These are phyloP conservation scores for Callopanchax toddi DNA, from an alignment of 2,113 vertebrate genomes.

Conservation along the genomic window DNA sequence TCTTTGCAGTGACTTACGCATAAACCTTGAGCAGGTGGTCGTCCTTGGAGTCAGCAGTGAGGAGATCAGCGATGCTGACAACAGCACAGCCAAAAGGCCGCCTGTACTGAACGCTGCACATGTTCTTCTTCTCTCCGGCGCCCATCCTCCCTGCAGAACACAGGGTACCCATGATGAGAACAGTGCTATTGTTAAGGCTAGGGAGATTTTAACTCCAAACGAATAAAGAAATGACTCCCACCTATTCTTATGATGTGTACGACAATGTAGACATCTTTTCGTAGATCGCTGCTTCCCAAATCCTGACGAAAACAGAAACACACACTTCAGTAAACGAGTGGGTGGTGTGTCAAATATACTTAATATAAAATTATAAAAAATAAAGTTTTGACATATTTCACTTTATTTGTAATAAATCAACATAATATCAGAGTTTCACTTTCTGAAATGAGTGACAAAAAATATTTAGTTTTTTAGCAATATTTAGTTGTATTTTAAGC, in stretches of 20 bases:
- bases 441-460: no score
- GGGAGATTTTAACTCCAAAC: constrained; percentile 8
- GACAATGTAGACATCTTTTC: constrained; percentile 96
- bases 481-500: no score
- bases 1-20: constrained; percentile 83
- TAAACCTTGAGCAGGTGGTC: constrained; percentile 97
- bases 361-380: no score
- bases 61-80: constrained; percentile 94
- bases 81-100: constrained; percentile 95
- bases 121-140: constrained; percentile 96
- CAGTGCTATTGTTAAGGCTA: not conserved
- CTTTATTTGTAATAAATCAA: no score
- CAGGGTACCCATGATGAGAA: not conserved
- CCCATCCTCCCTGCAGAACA: constrained; percentile 90
- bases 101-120: constrained; percentile 90
- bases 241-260: constrained; percentile 97
- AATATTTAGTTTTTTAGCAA: no score
- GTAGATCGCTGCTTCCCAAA: constrained; percentile 94
- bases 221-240: constrained; percentile 63
- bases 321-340: not conserved
- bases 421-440: no score
- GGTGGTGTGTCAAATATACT: no score
- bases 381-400: no score
- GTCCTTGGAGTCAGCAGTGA: constrained; percentile 94
- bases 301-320: constrained; percentile 81